Conservation (phyloP, 2,888 invertebrate species). For the Acheta domesticus region DNA sequence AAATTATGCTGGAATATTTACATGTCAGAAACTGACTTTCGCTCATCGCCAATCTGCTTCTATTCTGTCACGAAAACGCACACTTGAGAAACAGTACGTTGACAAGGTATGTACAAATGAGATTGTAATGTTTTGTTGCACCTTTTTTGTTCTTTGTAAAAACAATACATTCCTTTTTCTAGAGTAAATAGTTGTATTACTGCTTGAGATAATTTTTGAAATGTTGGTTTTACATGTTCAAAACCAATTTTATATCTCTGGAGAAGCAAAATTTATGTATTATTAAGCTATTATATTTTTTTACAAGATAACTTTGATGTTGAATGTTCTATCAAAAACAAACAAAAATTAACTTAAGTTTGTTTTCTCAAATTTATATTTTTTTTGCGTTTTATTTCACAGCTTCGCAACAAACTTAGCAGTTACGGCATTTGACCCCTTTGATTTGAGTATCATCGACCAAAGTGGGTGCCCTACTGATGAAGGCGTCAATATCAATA, state of each 20-base stretch:
- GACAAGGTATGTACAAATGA: conserved; percentile 57
- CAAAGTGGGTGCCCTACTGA: conserved; percentile 63
- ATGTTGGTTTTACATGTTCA: too few relatives aligned
- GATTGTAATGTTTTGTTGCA: too few relatives aligned
- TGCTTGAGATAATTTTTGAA: too few relatives aligned
- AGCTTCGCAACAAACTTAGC: conserved; percentile 60
- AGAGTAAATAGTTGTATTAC: neutral
- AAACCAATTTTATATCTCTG: too few relatives aligned
- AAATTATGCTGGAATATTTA: conserved; percentile 71
- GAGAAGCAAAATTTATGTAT: too few relatives aligned
- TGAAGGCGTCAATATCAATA: conserved; percentile 60
- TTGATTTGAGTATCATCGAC: conserved; percentile 68
- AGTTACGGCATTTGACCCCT: conserved; percentile 70
- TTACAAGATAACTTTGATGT: too few relatives aligned
- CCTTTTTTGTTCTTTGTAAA: conserved; percentile 8
- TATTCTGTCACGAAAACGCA: conserved; percentile 71
- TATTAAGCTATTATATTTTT: too few relatives aligned
- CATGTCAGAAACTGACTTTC: conserved; percentile 72
- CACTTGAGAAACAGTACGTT: conserved; percentile 65
- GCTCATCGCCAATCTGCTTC: conserved; percentile 75
- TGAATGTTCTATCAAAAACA: too few relatives aligned
- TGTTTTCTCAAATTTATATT: neutral
- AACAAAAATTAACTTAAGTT: too few relatives aligned
- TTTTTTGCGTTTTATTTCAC: neutral
- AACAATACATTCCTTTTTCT: conserved; percentile 21